These are phyloP conservation scores for Rhagonycha fulva DNA, from an alignment of 2,888 invertebrate genomes.

Conservation along the genomic window DNA sequence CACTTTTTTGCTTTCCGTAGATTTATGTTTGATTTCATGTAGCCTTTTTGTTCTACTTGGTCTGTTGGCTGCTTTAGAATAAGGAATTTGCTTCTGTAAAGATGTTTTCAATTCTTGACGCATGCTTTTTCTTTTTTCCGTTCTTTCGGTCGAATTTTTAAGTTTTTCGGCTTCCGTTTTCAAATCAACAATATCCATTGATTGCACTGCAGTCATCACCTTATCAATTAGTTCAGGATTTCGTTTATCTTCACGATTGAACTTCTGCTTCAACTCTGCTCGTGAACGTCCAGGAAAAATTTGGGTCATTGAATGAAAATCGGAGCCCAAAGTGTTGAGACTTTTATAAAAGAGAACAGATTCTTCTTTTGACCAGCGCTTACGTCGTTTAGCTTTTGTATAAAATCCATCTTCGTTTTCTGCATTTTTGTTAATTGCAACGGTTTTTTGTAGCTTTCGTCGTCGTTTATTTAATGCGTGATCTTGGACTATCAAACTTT, in stretches of 20 bases:
- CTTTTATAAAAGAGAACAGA: slow-evolving; percentile 92
- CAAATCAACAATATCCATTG: slow-evolving; percentile 68
- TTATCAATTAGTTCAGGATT: slow-evolving; percentile 76
- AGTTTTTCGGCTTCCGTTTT: slow-evolving; percentile 55
- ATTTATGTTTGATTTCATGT: no score
- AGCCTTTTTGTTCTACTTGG: no score
- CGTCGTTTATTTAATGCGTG: slow-evolving; percentile 65
- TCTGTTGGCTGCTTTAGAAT: no score
- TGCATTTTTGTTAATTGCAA: slow-evolving; percentile 67
- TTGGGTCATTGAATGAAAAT: slow-evolving; percentile 87
- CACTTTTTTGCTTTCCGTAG: no score
- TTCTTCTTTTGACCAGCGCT: slow-evolving; percentile 77
- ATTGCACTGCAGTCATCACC: slow-evolving; percentile 70
- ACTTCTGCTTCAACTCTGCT: slow-evolving; percentile 87
- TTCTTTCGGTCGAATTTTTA: no score
- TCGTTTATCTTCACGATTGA: slow-evolving; percentile 85
- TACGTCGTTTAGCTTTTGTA: slow-evolving; percentile 67
- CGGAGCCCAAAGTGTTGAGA: slow-evolving; percentile 86
- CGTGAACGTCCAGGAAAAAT: slow-evolving; percentile 79
- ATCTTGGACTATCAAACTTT: slow-evolving; percentile 80
- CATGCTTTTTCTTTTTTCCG: no score
- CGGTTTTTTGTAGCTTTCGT: slow-evolving; percentile 66
- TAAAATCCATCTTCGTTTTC: slow-evolving; percentile 65
- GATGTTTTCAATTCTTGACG: no score
- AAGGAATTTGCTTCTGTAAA: no score